phyloP scores from a whole-genome alignment of 2,113 vertebrate genomes.

The Cyprinodon tularosa region DNA sequence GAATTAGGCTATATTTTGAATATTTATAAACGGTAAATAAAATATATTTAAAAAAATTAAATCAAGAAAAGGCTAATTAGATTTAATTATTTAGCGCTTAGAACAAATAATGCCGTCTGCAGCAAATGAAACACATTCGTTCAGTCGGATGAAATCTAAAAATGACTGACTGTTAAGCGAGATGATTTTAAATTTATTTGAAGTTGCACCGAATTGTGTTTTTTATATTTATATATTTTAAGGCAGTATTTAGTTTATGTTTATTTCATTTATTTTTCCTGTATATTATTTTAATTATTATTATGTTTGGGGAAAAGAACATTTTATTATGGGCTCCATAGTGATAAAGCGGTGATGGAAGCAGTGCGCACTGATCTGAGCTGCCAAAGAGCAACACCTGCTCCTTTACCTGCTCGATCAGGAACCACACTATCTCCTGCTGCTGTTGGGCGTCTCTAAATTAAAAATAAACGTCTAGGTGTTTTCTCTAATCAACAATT shows the following conservation, averaged over 20 bases:
- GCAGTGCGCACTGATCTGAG: conserved; percentile 4
- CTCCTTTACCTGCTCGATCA: conserved; percentile 56
- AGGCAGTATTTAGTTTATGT: neutral
- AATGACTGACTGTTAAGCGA: neutral
- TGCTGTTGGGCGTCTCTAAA: conserved; percentile 24
- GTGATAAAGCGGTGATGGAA: conserved; percentile 16
- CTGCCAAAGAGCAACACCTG: conserved; percentile 63
- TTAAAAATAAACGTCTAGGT: conserved; percentile 32
- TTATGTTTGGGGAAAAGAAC: neutral
- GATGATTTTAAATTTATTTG: neutral
- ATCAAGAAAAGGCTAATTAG: neutral
- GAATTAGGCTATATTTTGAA: no score
- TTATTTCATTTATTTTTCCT: neutral
- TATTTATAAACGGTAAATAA: neutral
- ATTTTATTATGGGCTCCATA: neutral
- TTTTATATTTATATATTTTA: no score
- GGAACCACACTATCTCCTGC: neutral
- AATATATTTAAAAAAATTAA: neutral
- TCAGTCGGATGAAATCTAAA: neutral
- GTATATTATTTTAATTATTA: neutral
- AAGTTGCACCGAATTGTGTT: no score
- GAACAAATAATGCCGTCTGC: neutral
- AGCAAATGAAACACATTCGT: neutral
- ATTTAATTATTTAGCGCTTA: neutral
- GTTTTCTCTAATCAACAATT: conserved; percentile 43